Evolutionary conservation across 2,888 invertebrate species (phyloP), one percentile per base, ranked within the genome.

Genomic region (Melolontha melolontha): DNA sequence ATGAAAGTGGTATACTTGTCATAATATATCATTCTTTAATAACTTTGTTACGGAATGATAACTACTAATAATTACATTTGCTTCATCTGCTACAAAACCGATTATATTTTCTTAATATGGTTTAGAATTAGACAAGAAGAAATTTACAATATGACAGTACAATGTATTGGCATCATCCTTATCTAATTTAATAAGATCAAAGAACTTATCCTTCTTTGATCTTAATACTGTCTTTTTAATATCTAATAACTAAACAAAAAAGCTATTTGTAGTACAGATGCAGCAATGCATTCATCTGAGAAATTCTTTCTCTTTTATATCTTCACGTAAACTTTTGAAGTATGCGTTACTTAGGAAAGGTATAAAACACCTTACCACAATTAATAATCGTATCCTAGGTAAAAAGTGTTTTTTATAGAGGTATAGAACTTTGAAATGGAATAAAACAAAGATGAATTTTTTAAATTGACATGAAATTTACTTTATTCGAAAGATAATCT

Each of bases 1-100:
- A 69, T 79, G 75, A n/a, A n/a, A n/a, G n/a, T n/a, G n/a, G n/a
- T n/a, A n/a, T n/a, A n/a, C 39, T 77, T 75, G 73, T 77, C 74
- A 67, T 79, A 80, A n/a, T n/a, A n/a, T n/a, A n/a, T n/a, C n/a
- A n/a, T n/a, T n/a, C 76, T 67, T 79, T 81, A 69, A 77, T 79
- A 55, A 17, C n/a, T n/a, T n/a, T n/a, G n/a, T n/a, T n/a, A 72
- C 71, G 11, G 72, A 73, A 40, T 73, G 59, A 49, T 66, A 55
- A 14, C 69, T 70, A 17, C 77, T 78, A 55, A 75, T 69, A 78
- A 80, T 80, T 12, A 74, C 73, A 68, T 77, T 78, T 5, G 74
- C 71, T 2, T 77, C 79, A 62, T 79, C 78, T n/a, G n/a, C n/a
- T n/a, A n/a, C 11, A 77, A 72, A 42, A 70, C 77, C 77, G 34